Evolutionary conservation across 2,888 invertebrate species (phyloP), one percentile per base, ranked within the genome.

Genomic region (Ophraella communa): DNA sequence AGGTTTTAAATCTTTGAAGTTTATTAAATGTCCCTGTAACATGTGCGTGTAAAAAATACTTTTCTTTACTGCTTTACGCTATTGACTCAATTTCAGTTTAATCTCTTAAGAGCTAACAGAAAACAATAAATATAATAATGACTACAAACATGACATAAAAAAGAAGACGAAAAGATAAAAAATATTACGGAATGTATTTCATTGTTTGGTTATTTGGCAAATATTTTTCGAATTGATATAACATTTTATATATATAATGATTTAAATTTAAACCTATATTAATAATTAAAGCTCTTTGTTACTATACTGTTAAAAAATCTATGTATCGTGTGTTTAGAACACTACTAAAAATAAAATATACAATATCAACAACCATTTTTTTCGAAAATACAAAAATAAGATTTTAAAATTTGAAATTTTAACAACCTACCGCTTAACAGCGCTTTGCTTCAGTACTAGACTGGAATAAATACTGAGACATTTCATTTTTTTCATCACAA

Each of bases 151-250:
- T 10, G 17, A 14, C 23, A 44, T 20, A 56, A 63, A 52, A 60
- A 0, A 30, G 10, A 30, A 1, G 30, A 10, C 52, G 62, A 42
- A 51, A 58, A 54, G 57, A 67, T 68, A 72, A 66, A 78, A 78
- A 74, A 77, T 78, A 78, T 74, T 79, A 80, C 80, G 83, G 83
- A 83, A 83, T 83, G 83, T 75, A 78, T 80, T 79, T 77, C 57
- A 56, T 64, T 75, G 30, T 39, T 49, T 77, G 81, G 83, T 83
- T 83, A 83, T 84, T 83, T 84, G 83, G 83, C 83, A 83, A 83
- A 82, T 80, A 78, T 76, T 75, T 75, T 75, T 64, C 64, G 75
- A 78, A 70, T 74, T n/a, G n/a, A n/a, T n/a, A n/a, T n/a, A n/a
- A n/a, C n/a, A n/a, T n/a, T n/a, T n/a, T n/a, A n/a, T n/a, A n/a